phyloP scores from a whole-genome alignment of 2,113 vertebrate species.

The Glaucomys volans region DNA sequence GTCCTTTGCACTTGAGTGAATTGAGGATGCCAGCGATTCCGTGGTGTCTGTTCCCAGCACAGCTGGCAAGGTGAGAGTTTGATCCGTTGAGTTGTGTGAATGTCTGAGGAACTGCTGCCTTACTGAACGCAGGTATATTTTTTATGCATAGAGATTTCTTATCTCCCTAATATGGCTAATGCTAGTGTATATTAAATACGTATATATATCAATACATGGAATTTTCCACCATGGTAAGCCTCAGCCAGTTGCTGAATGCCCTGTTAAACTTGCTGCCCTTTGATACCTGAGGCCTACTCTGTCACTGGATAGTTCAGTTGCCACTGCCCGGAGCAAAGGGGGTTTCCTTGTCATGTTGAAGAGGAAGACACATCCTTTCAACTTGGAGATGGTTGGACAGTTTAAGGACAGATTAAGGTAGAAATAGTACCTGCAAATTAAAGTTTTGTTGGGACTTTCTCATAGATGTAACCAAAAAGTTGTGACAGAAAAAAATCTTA shows the following conservation, averaged over 20 bases:
- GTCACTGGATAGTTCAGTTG: not conserved
- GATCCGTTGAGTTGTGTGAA: not conserved
- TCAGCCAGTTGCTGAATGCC: not conserved
- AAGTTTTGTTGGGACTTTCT: not conserved
- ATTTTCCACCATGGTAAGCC: not conserved
- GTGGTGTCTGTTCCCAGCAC: not conserved
- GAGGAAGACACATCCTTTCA: slow-evolving; percentile 7
- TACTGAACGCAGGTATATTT: not conserved
- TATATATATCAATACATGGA: not conserved
- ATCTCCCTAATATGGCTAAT: not conserved
- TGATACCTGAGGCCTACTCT: not conserved
- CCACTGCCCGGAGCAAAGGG: not conserved
- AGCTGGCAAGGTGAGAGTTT: slow-evolving; percentile 4
- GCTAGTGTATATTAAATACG: not conserved
- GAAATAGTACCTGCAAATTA: not conserved
- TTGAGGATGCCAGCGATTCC: not conserved
- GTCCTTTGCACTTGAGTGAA: slow-evolving; percentile 7
- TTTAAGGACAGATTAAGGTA: not conserved
- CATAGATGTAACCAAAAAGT: not conserved
- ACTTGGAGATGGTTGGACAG: not conserved
- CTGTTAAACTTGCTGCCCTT: not conserved
- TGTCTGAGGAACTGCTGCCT: not conserved
- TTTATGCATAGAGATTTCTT: slow-evolving; percentile 10
- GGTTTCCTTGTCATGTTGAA: slow-evolving; percentile 4
- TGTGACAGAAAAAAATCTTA: not conserved